phyloP scores from a whole-genome alignment of 2,113 vertebrate species.

The Pseudorhombus dupliciocellatus region DNA sequence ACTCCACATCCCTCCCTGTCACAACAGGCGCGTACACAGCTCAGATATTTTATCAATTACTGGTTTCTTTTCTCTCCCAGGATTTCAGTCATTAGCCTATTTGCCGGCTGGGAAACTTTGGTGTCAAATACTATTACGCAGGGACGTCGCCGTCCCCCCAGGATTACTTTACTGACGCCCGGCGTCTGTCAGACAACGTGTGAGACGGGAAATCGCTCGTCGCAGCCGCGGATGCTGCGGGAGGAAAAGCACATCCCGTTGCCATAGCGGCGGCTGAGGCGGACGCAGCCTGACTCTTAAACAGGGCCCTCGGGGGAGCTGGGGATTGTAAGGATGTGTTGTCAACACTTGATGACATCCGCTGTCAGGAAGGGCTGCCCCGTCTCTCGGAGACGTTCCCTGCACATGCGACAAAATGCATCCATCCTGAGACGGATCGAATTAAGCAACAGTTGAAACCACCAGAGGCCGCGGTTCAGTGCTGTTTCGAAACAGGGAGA shows the following conservation, averaged over 20 bases:
- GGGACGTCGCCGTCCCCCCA: not conserved
- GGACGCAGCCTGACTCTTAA: conserved; percentile 77
- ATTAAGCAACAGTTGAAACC: conserved; percentile 39
- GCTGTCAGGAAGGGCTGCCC: conserved; percentile 13
- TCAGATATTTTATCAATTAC: not conserved
- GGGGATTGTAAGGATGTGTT: conserved; percentile 61
- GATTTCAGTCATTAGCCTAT: conserved; percentile 11
- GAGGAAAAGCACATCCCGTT: conserved; percentile 72
- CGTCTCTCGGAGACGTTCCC: conserved; percentile 38
- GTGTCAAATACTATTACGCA: conserved; percentile 16
- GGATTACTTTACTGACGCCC: conserved; percentile 22
- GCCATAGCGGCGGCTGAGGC: conserved; percentile 73
- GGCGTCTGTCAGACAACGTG: conserved; percentile 54
- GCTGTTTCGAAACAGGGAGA: not conserved
- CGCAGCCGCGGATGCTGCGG: conserved; percentile 52
- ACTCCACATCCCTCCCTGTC: not conserved
- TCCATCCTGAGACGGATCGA: conserved; percentile 36
- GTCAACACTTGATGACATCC: conserved; percentile 73
- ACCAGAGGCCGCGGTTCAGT: conserved; percentile 34
- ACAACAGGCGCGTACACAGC: not conserved
- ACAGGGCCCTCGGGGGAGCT: conserved; percentile 61
- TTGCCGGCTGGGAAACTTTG: conserved; percentile 23
- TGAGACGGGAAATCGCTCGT: conserved; percentile 58
- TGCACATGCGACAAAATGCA: conserved; percentile 13
- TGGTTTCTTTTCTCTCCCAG: not conserved